Evolutionary conservation across 2,113 vertebrate species (phyloP).

Genomic region (Garra rufa): DNA sequence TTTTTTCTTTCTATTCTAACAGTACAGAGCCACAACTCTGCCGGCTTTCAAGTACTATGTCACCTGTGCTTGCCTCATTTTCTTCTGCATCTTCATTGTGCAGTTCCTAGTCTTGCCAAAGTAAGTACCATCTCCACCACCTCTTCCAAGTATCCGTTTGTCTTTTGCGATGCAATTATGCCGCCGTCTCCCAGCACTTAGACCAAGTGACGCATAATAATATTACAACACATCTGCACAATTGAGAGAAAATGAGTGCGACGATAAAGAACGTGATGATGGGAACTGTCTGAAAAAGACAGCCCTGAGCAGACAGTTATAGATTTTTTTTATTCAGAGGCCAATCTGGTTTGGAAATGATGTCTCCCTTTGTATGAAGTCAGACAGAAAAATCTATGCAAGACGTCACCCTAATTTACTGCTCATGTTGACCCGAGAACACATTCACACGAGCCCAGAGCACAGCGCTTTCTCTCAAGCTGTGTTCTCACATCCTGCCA

Average conservation of each 20-base stretch:
- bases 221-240: constrained; percentile 45
- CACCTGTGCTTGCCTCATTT: constrained; percentile 95
- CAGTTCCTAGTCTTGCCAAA: constrained; percentile 94
- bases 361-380: constrained; percentile 17
- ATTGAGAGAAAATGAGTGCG: constrained; percentile 50
- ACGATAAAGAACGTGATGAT: constrained; percentile 53
- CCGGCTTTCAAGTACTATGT: constrained; percentile 98
- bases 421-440: constrained; percentile 58
- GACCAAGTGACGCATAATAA: constrained; percentile 2
- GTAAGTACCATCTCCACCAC: constrained; percentile 76
- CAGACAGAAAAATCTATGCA: constrained; percentile 46
- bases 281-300: constrained; percentile 48
- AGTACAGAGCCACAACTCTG: constrained; percentile 93
- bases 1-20: constrained; percentile 18
- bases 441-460: constrained; percentile 62
- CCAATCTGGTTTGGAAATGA: constrained; percentile 54
- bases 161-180: not conserved
- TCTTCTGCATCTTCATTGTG: constrained; percentile 95
- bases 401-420: constrained; percentile 63
- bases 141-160: not conserved
- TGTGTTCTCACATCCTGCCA: constrained; percentile 11
- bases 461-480: constrained; percentile 58
- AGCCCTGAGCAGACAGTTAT: constrained; percentile 50
- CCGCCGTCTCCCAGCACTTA: constrained; percentile 9
- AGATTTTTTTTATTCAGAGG: constrained; percentile 66